Evolutionary conservation across 2,797 vertebrate species (phyloP).

Genomic region (Setipinna tenuifilis): DNA sequence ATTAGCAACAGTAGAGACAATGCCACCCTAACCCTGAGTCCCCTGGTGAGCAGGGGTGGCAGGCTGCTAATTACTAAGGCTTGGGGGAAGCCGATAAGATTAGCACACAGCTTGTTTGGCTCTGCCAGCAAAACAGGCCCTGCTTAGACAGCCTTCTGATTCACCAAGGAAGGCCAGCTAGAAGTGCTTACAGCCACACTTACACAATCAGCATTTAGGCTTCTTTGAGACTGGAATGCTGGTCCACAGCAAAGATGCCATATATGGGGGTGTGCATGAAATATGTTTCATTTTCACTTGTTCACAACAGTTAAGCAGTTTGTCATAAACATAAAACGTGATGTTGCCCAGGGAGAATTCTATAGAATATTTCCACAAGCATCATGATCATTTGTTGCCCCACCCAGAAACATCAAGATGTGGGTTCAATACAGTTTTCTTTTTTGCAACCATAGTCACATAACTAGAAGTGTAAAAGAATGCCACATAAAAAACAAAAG

Average conservation of each 20-base stretch:
- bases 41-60: background rate
- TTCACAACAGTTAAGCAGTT: background rate
- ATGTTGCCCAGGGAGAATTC: background rate
- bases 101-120: background rate
- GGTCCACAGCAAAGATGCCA: background rate
- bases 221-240: background rate
- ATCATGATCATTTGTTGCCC: no score
- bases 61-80: background rate
- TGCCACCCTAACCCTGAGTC: background rate
- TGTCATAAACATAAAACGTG: background rate
- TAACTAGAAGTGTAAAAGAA: no score
- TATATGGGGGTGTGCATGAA: slow-evolving; percentile 11
- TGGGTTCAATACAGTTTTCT: no score
- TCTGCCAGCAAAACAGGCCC: background rate
- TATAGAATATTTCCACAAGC: no score
- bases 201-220: background rate
- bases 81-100: slow-evolving; percentile 3
- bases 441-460: no score
- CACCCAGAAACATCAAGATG: no score
- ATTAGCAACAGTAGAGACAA: background rate
- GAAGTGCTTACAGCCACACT: background rate
- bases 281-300: background rate
- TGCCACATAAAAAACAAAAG: no score
- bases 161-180: background rate
- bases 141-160: background rate